Evolutionary conservation across 2,797 vertebrate species (phyloP).

Genomic region (Falco berigora): DNA sequence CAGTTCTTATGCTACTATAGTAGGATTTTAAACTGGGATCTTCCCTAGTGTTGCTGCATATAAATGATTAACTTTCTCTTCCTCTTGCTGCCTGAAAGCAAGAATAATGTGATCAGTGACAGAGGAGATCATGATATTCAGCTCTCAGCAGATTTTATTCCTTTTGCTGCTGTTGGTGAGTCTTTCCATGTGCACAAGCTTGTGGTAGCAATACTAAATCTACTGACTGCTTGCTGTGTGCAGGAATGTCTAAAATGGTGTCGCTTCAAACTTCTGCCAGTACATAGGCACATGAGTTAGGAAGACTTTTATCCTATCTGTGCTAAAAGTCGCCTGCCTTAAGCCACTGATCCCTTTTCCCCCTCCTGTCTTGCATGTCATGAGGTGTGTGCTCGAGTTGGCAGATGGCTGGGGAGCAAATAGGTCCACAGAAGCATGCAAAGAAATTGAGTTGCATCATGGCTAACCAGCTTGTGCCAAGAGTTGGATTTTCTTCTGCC

Average conservation of each 20-base stretch:
- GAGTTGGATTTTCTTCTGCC: not conserved
- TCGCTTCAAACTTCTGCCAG: not conserved
- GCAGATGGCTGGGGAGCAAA: not conserved
- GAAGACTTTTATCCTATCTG: not conserved
- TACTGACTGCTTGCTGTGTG: not conserved
- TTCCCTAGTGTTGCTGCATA: not conserved
- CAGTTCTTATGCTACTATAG: not conserved
- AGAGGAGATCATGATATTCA: not conserved
- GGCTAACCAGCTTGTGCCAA: not conserved
- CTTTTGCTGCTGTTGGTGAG: not conserved
- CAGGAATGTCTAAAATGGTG: not conserved
- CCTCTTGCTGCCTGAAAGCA: not conserved
- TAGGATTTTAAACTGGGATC: not conserved
- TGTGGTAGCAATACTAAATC: not conserved
- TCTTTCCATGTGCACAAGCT: not conserved
- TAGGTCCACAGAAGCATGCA: not conserved
- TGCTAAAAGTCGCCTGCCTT: not conserved
- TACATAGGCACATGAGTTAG: not conserved
- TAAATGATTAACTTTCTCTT: conserved; percentile 10
- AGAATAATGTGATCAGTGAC: not conserved
- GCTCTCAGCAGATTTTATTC: not conserved
- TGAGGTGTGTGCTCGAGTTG: not conserved
- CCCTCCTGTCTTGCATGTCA: not conserved
- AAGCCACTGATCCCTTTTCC: not conserved
- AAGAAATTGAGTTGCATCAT: not conserved